Conservation (phyloP, 2,888 invertebrate species). For the Orgyia antiqua region DNA sequence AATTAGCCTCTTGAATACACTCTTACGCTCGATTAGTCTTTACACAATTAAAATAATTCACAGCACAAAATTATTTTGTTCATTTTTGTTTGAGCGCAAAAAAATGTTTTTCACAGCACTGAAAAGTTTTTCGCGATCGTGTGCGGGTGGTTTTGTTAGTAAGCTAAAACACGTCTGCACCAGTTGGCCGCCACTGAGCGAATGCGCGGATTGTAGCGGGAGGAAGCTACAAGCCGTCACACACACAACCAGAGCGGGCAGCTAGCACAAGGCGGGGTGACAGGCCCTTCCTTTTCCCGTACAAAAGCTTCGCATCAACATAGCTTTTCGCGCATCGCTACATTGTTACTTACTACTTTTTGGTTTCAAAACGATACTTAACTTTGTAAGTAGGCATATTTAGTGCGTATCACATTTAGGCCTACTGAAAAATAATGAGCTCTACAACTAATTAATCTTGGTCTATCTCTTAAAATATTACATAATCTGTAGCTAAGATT, state of each 20-base stretch:
- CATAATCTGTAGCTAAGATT: too few species aligned
- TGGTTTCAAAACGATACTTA: constrained; percentile 44
- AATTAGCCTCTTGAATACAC: constrained; percentile 69
- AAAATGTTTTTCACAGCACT: constrained; percentile 49
- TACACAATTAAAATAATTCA: constrained; percentile 50
- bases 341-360: constrained; percentile 42
- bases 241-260: constrained; percentile 12
- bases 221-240: constrained; percentile 24
- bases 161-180: constrained; percentile 42
- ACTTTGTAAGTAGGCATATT: constrained; percentile 75
- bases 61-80: constrained; percentile 53
- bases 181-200: constrained; percentile 51
- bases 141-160: constrained; percentile 20
- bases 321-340: constrained; percentile 58
- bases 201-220: constrained; percentile 50
- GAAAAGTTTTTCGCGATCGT: constrained; percentile 74
- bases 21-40: constrained; percentile 50
- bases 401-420: constrained; percentile 68
- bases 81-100: constrained; percentile 41
- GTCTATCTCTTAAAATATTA: too few species aligned
- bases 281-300: constrained; percentile 61
- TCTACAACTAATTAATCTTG: too few species aligned
- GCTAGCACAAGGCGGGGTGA: constrained; percentile 52
- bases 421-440: too few species aligned
- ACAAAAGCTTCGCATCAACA: constrained; percentile 55